Base-by-base conservation (phyloP, 2,888 invertebrate species). In the Cataglyphis cursor region DNA sequence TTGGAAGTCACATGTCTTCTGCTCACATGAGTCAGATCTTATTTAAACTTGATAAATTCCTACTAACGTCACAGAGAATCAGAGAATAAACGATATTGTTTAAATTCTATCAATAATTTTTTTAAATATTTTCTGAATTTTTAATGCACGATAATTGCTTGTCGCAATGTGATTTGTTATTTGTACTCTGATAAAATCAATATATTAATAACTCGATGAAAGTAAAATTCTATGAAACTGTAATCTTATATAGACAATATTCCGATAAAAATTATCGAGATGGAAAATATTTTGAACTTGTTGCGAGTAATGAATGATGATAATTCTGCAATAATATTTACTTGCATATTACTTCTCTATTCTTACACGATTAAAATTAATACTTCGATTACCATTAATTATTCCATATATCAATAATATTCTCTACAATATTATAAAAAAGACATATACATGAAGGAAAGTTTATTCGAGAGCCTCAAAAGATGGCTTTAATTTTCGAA, bases 1-100 rank as follows among this genome's bases (percentile, higher is more conserved):
- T 38, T 24, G 24, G 24, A 9, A 8, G 9, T 38, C 5, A 18
- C 24, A 38, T 24, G 38, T 72, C 24, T 38, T 57, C 8, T 24
- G 24, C 12, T 57, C 18, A 72, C 35, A 18, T 38, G 8, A 72
- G 12, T 57, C 72, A 38, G 57, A 38, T 38, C 10, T 38, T 72
- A 57, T 72, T 72, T n/a, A 72, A 72, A 18, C 12, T 57, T 24
- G 57, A 72, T 72, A 57, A 72, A 72, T 24, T 57, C 6, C 9
- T 35, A 35, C 1, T 2, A 35, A 68, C 12, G 48, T 48, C n/a
- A 35, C 35, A 35, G 35, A 48, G 48, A 51, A 51, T 51, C 8
- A n/a, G n/a, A 48, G 51, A n/a, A 2, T 59, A 59, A 35, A 70
- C n/a, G 35, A 54, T 70, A 38, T 10, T 51, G 1, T 18, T 44